Percentiles rank a stretch among this genome's conserved stretches.
These are phyloP conservation scores for Alces alces DNA, from an alignment of 2,113 vertebrate species.

Conservation along the genomic window DNA sequence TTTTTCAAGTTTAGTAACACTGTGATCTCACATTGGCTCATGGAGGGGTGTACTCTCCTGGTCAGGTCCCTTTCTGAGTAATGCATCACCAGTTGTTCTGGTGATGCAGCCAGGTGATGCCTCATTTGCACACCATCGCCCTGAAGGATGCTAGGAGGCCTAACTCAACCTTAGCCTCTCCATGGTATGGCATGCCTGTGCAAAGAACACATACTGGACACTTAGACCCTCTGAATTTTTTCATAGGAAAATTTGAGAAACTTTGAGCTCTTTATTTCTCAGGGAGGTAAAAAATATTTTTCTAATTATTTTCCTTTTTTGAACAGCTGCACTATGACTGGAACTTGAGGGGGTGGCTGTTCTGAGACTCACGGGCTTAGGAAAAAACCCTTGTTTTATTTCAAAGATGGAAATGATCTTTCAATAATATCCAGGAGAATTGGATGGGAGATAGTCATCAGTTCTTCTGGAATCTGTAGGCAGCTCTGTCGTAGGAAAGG, in stretches of 20 bases:
- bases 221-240: not conserved
- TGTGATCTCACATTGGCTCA: not conserved
- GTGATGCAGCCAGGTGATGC: no score
- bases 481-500: not conserved
- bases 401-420: constrained; percentile 50
- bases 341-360: constrained; percentile 23
- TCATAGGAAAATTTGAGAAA: not conserved
- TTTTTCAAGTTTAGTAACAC: not conserved
- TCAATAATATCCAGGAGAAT: constrained; percentile 15
- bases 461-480: not conserved
- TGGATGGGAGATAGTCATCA: not conserved
- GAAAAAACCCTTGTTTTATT: not conserved
- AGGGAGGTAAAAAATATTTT: constrained; percentile 28
- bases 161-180: not conserved
- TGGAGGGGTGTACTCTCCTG: not conserved
- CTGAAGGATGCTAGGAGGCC: not conserved
- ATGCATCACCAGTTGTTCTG: not conserved
- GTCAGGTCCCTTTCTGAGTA: not conserved
- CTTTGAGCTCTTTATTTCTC: constrained; percentile 10
- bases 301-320: constrained; percentile 26
- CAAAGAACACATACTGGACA: not conserved
- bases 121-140: not conserved
- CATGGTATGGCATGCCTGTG: not conserved
- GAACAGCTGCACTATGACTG: not conserved
- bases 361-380: constrained; percentile 11